phyloP scores from a whole-genome alignment of 2,113 vertebrate species.

The Aleadryas rufinucha region DNA sequence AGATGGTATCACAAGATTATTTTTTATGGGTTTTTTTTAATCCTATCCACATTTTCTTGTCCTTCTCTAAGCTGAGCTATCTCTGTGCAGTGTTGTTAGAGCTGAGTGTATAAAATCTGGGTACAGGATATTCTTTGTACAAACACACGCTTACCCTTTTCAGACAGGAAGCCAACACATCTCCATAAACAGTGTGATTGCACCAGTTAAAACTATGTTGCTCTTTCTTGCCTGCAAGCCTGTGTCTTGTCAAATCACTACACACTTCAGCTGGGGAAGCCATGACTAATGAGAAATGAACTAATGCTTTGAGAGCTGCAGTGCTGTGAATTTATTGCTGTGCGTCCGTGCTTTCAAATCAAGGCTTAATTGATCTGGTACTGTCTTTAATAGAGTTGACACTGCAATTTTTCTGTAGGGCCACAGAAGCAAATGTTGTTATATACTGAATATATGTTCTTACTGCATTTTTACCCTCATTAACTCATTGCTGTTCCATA shows the following conservation, averaged over 20 bases:
- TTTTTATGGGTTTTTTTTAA: not conserved
- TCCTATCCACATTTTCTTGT: not conserved
- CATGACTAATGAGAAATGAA: not conserved
- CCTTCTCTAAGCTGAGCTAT: not conserved
- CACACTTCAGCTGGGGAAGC: not conserved
- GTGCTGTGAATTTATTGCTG: not conserved
- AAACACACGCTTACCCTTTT: not conserved
- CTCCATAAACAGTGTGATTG: not conserved
- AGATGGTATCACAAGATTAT: not conserved
- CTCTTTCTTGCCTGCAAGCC: slow-evolving; percentile 2
- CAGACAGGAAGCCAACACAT: not conserved
- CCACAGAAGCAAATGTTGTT: not conserved
- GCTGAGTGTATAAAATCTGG: not conserved
- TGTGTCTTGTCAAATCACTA: slow-evolving; percentile 9
- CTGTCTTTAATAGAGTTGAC: not conserved
- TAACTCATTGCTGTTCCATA: not conserved
- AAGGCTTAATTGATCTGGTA: not conserved
- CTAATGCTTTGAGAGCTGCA: not conserved
- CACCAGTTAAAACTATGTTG: not conserved
- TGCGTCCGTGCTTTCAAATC: not conserved
- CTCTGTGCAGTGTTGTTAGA: not conserved
- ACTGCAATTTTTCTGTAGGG: not conserved
- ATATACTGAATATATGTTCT: not conserved
- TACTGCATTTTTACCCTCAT: not conserved
- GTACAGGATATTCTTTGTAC: slow-evolving; percentile 3